Evolutionary conservation across 1,140 invertebrate genomes (phyloP), one percentile per base, ranked within the genome.

Genomic region (Drosophila pallidifrons): DNA sequence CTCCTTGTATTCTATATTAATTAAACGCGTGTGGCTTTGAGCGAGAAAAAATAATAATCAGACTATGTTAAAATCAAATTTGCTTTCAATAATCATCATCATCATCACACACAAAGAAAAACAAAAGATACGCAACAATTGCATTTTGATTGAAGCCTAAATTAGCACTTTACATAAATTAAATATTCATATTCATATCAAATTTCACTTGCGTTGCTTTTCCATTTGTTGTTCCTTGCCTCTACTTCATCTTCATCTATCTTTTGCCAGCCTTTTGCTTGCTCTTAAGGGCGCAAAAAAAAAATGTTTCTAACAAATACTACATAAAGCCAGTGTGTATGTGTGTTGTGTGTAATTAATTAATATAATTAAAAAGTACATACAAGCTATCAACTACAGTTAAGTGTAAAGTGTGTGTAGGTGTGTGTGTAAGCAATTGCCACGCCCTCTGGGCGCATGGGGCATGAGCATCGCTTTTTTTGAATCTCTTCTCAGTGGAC

Each of bases 291-390:
- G 43, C 57, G 57, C 67, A 41, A 57, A 49, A 25, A 72, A 72
- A 72, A 64, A 58, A 59, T 43, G 11, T 38, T 43, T 47, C 41
- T 66, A 57, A 69, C 64, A 74, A 68, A 74, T 75, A 75, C 58
- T 69, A 75, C 65, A 69, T 69, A 61, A 75, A 68, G 72, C 72
- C 72, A 69, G 65, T 59, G 45, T 75, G 69, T 65, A 66, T 77
- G 54, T 49, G 59, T 68, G 75, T 76, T 75, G 43, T 70, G 63
- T 78, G 68, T 79, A 55, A 67, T 61, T 82, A 79, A 80, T 88
- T 82, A 80, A 82, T 83, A 88, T 83, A 88, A 83, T 87, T 87
- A 73, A 87, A 87, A 87, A 82, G 43, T 80, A 88, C 77, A 75
- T 80, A 78, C 69, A 88, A 79, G 59, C 80, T 88, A 80, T 49